Evolutionary conservation across 2,888 invertebrate genomes (phyloP).

Genomic region (Cerastoderma edule): DNA sequence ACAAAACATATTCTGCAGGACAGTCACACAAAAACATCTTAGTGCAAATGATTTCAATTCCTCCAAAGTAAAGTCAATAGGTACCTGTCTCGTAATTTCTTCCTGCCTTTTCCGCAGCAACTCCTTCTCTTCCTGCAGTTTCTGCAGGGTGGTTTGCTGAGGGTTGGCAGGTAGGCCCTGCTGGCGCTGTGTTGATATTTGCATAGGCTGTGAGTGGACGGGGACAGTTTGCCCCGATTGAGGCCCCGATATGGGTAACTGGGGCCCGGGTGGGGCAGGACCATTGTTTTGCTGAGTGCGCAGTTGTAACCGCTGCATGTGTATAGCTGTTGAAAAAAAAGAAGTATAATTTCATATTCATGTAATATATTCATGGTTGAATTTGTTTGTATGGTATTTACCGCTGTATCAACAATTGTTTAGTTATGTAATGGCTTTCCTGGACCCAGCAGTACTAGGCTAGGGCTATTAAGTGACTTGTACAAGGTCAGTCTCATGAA

Average conservation of each 20-base stretch:
- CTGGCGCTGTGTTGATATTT: slow-evolving; percentile 17
- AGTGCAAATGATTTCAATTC: too few species aligned
- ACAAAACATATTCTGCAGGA: too few species aligned
- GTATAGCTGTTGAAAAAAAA: slow-evolving; percentile 40
- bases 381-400: not conserved
- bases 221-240: slow-evolving; percentile 23
- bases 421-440: too few species aligned
- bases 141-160: slow-evolving; percentile 83
- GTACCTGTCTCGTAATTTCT: slow-evolving; percentile 93
- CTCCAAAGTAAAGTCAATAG: not conserved
- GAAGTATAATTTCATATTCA: not conserved
- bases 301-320: slow-evolving; percentile 55
- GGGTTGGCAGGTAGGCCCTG: slow-evolving; percentile 25
- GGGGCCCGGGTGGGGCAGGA: slow-evolving; percentile 6
- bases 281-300: slow-evolving; percentile 26
- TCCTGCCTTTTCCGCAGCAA: slow-evolving; percentile 94
- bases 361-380: not conserved
- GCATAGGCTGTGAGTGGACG: slow-evolving; percentile 19
- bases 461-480: too few species aligned
- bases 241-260: not conserved
- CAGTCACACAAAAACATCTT: too few species aligned
- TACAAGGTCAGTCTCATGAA: too few species aligned
- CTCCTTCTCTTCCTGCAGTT: slow-evolving; percentile 93
- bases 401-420: not conserved
- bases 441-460: too few species aligned